A percentile compares a stretch with the other conserved stretches of the same genome.
These are phyloP conservation scores for Podiceps cristatus DNA, from an alignment of 2,113 vertebrate genomes.

Conservation along the genomic window DNA sequence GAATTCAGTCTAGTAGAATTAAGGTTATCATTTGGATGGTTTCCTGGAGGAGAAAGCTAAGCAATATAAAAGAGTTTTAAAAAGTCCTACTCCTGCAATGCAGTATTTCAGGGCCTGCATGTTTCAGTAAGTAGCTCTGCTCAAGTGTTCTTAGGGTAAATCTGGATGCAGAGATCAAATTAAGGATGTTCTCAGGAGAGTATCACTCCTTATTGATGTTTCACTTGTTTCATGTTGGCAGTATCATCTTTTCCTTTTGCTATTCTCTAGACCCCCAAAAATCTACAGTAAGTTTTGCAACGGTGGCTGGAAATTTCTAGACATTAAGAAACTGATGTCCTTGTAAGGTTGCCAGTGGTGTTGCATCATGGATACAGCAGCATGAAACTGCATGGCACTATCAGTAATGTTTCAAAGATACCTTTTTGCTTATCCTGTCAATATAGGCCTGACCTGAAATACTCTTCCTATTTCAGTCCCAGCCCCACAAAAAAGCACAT, in stretches of 20 bases:
- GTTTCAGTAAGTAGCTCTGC: background rate
- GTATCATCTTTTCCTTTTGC: background rate
- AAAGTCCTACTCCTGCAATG: background rate
- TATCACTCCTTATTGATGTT: background rate
- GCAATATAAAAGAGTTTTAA: background rate
- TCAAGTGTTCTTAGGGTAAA: background rate
- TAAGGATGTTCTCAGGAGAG: background rate
- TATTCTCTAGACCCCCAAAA: background rate
- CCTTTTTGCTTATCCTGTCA: constrained; percentile 55
- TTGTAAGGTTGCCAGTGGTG: constrained; percentile 62
- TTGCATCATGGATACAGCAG: constrained; percentile 43
- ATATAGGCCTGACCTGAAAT: constrained; percentile 48
- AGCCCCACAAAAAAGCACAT: background rate
- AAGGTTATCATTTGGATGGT: background rate
- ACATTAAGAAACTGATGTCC: constrained; percentile 67
- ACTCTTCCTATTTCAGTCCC: constrained; percentile 3
- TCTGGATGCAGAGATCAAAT: background rate
- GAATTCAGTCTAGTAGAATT: background rate
- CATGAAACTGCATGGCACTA: background rate
- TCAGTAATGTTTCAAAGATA: constrained; percentile 38
- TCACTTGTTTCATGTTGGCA: background rate
- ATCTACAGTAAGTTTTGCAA: constrained; percentile 47
- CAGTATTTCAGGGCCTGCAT: background rate
- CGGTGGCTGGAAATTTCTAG: constrained; percentile 36
- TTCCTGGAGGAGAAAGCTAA: background rate